Evolutionary conservation across 2,888 invertebrate species (phyloP).

Genomic region (Dasysyrphus tricinctus): DNA sequence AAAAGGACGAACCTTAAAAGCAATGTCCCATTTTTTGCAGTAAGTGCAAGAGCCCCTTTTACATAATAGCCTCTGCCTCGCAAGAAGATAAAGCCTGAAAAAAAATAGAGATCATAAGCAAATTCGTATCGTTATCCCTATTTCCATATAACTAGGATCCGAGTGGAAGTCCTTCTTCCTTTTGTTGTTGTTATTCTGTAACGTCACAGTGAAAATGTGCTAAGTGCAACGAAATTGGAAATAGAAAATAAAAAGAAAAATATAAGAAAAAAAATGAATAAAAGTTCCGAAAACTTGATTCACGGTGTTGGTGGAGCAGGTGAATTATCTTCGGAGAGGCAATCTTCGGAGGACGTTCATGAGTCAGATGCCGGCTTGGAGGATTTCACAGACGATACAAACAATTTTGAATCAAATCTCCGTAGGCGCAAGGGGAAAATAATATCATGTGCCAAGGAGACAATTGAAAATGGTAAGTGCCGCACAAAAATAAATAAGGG

Average conservation of each 20-base stretch:
- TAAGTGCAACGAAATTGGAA: constrained; percentile 49
- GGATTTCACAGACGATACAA: constrained; percentile 81
- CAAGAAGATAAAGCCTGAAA: constrained; percentile 29
- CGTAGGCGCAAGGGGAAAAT: constrained; percentile 83
- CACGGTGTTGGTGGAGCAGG: constrained; percentile 77
- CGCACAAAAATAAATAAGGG: background rate
- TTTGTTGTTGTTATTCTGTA: constrained; percentile 16
- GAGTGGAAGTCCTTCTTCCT: constrained; percentile 1
- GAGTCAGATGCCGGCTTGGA: constrained; percentile 80
- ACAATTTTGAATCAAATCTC: constrained; percentile 83
- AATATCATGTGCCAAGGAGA: constrained; percentile 84
- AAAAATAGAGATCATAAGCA: constrained; percentile 40
- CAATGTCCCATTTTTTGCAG: constrained; percentile 18
- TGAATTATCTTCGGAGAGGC: constrained; percentile 80
- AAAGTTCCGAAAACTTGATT: constrained; percentile 81
- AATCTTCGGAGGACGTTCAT: constrained; percentile 82
- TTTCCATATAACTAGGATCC: constrained; percentile 11
- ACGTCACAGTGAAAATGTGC: constrained; percentile 52
- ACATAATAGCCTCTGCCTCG: constrained; percentile 62
- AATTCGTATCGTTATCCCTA: constrained; percentile 33
- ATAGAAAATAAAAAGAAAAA: constrained; percentile 30
- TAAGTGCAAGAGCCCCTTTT: constrained; percentile 58
- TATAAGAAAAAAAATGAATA: constrained; percentile 79
- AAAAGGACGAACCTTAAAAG: background rate
- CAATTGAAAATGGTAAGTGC: constrained; percentile 83